Conservation (phyloP, 2,888 invertebrate species). For the Drosophila fulvimacula region DNA sequence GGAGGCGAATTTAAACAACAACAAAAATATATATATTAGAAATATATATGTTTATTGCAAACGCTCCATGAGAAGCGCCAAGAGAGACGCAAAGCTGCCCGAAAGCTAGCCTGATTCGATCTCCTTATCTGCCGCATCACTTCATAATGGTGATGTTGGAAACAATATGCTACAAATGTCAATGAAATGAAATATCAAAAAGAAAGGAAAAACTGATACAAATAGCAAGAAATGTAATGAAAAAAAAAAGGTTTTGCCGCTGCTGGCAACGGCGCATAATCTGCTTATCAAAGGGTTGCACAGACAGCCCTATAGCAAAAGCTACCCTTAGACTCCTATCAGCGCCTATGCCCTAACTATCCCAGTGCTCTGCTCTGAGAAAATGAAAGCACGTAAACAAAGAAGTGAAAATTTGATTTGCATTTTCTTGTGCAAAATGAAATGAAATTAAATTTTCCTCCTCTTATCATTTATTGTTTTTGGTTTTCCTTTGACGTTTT, state of each 20-base stretch:
- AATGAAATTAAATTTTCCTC: constrained; percentile 53
- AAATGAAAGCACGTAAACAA: constrained; percentile 58
- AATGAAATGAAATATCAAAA: constrained; percentile 40
- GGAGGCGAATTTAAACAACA: background rate
- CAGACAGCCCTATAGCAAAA: background rate
- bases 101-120: background rate
- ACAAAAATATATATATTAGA: background rate
- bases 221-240: constrained; percentile 24
- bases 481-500: background rate
- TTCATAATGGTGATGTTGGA: constrained; percentile 28
- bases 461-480: constrained; percentile 3
- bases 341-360: background rate
- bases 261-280: constrained; percentile 60
- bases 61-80: background rate
- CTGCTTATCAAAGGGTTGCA: constrained; percentile 65
- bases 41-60: background rate
- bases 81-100: background rate
- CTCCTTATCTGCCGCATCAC: background rate
- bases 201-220: constrained; percentile 16
- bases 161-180: constrained; percentile 60
- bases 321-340: background rate
- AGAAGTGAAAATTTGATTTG: constrained; percentile 68
- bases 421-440: constrained; percentile 48
- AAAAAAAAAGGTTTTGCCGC: constrained; percentile 32
- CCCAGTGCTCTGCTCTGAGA: constrained; percentile 14